Percentiles rank a stretch among this genome's conserved stretches.
These are phyloP conservation scores for Lingula anatina DNA, from an alignment of 2,888 invertebrate species.

Conservation along the genomic window DNA sequence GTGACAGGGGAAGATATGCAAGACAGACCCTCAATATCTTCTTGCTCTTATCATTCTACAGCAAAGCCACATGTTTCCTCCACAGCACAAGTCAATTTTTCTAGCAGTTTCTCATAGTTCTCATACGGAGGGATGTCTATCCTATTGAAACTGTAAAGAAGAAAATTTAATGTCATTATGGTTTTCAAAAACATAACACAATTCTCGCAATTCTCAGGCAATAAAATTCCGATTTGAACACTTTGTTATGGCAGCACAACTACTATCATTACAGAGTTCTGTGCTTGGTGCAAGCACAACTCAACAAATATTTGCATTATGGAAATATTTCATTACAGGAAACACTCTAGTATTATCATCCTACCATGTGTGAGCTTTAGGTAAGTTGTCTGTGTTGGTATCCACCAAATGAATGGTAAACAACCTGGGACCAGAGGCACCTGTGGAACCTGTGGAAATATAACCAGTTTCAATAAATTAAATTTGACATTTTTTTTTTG, in stretches of 20 bases:
- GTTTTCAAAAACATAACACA: neutral
- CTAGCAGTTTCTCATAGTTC: constrained; percentile 79
- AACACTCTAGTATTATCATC: no score
- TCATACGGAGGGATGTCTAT: constrained; percentile 94
- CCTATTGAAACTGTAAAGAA: constrained; percentile 70
- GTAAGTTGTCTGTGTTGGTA: constrained; percentile 85
- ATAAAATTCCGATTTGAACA: neutral
- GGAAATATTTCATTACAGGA: no score
- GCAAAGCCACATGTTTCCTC: constrained; percentile 98
- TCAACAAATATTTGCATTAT: no score
- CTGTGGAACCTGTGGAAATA: constrained; percentile 65
- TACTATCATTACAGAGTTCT: neutral
- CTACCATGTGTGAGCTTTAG: constrained; percentile 91
- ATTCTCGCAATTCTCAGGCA: neutral
- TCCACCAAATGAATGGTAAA: constrained; percentile 95
- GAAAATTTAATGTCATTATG: constrained; percentile 1
- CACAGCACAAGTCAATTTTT: constrained; percentile 93
- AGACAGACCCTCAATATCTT: no score
- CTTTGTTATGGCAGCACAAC: neutral
- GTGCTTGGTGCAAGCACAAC: no score
- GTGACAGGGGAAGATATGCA: no score
- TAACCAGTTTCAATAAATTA: no score
- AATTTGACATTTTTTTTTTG: neutral
- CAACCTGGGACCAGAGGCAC: constrained; percentile 87
- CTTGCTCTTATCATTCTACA: constrained; percentile 87